A percentile compares a stretch with the other conserved stretches of the same genome.
Conservation (phyloP, 1,140 invertebrate species). For the Triops cancriformis region DNA sequence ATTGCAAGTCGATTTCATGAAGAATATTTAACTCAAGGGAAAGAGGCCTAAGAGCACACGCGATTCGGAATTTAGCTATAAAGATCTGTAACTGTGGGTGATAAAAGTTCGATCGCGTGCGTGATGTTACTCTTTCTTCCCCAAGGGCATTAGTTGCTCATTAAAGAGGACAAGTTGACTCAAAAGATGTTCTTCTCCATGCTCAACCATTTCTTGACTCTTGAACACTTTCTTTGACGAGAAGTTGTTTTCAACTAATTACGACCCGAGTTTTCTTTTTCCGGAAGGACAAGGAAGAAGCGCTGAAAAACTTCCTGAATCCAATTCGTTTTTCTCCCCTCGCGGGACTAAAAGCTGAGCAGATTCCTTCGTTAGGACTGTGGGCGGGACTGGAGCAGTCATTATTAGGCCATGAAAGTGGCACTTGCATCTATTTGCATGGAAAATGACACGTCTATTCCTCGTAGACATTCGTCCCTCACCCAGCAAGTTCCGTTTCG, state of each 20-base stretch:
- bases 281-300: too few species aligned
- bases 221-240: neutral
- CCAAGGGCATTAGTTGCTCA: neutral
- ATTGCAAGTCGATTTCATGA: too few species aligned
- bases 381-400: neutral
- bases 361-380: slow-evolving; percentile 1
- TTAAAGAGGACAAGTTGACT: neutral
- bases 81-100: too few species aligned
- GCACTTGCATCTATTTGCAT: slow-evolving; percentile 10
- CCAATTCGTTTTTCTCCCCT: too few species aligned
- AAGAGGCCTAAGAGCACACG: too few species aligned
- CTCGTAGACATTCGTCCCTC: neutral
- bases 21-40: too few species aligned
- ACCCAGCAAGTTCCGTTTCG: neutral
- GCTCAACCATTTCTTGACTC: neutral
- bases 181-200: neutral
- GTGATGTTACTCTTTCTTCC: neutral
- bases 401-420: neutral
- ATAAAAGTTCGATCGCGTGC: neutral
- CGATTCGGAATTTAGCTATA: too few species aligned
- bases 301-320: too few species aligned
- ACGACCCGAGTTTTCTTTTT: neutral
- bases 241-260: neutral
- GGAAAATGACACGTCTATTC: neutral
- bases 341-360: neutral